phyloP scores from a whole-genome alignment of 2,888 invertebrate genomes.

The Phania funesta region DNA sequence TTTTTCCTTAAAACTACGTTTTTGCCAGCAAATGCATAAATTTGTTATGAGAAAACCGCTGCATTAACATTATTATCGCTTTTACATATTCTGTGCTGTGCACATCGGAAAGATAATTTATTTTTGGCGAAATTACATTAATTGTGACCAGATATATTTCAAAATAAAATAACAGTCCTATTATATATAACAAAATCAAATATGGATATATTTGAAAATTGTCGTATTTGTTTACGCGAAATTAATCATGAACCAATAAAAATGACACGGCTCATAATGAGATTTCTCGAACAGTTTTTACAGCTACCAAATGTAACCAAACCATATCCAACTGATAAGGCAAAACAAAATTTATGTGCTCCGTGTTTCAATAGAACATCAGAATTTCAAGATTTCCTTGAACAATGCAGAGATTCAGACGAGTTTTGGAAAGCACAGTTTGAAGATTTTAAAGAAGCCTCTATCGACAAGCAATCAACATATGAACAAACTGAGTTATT shows the following conservation, averaged over 20 bases:
- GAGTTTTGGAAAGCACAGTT: constrained; percentile 61
- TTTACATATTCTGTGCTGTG: constrained; percentile 17
- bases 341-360: constrained; percentile 64
- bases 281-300: constrained; percentile 51
- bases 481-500: constrained; percentile 6
- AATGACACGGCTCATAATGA: constrained; percentile 51
- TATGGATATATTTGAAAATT: constrained; percentile 59
- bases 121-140: constrained; percentile 56
- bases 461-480: not conserved
- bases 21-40: too few species aligned
- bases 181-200: not conserved
- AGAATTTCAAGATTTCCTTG: constrained; percentile 58
- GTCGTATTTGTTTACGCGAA: constrained; percentile 58
- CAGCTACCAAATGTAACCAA: constrained; percentile 45
- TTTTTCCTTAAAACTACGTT: too few species aligned
- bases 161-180: constrained; percentile 40
- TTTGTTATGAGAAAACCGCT: not conserved
- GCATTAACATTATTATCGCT: not conserved
- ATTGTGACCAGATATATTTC: constrained; percentile 12
- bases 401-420: constrained; percentile 60
- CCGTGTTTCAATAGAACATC: constrained; percentile 59
- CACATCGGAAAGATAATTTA: constrained; percentile 7
- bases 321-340: constrained; percentile 22
- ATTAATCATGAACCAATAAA: constrained; percentile 60
- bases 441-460: not conserved